phyloP scores from a whole-genome alignment of 2,797 vertebrate species.

The Balearica regulorum region DNA sequence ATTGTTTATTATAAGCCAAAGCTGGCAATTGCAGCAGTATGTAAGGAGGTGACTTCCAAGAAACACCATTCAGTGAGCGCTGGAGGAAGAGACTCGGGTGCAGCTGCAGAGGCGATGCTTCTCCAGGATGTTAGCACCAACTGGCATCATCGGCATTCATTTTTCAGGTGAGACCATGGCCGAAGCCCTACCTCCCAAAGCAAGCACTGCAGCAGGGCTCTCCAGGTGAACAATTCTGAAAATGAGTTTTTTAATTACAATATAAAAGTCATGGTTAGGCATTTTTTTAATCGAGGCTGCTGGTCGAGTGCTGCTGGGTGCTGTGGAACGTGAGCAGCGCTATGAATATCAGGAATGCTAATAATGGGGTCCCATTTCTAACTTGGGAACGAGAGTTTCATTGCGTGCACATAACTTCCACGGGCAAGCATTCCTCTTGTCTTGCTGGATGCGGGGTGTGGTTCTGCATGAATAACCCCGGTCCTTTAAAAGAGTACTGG shows the following conservation, averaged over 20 bases:
- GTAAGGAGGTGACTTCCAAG: neutral
- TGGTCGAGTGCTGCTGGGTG: neutral
- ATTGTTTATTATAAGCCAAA: neutral
- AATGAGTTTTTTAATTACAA: neutral
- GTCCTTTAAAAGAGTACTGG: conserved; percentile 37
- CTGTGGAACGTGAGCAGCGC: conserved; percentile 21
- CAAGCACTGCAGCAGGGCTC: neutral
- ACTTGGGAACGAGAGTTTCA: conserved; percentile 51
- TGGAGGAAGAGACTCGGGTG: neutral
- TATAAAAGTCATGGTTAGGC: neutral
- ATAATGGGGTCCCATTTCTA: conserved; percentile 60
- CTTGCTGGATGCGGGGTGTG: conserved; percentile 21
- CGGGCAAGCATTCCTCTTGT: conserved; percentile 39
- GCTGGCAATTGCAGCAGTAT: neutral
- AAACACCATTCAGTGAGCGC: neutral
- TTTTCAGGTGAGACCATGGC: neutral
- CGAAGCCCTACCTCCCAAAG: neutral
- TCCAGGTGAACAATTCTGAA: neutral
- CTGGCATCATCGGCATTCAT: neutral
- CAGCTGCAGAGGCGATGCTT: neutral
- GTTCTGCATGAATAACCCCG: neutral
- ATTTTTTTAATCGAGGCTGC: neutral
- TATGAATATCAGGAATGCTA: conserved; percentile 66
- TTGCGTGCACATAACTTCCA: conserved; percentile 56
- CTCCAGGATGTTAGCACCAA: neutral